Conservation (phyloP, 2,888 invertebrate species). For the Parelbella ahira region DNA sequence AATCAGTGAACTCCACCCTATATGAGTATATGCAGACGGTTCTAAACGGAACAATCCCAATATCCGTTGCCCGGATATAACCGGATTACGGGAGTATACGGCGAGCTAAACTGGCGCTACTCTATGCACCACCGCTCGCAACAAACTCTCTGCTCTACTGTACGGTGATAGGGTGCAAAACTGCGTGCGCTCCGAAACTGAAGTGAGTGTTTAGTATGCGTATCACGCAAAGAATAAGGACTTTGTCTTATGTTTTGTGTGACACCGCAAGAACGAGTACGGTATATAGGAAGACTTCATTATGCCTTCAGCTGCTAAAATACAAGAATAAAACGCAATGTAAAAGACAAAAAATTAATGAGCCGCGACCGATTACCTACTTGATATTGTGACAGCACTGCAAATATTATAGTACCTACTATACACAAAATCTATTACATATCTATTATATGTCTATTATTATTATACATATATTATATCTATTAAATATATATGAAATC, state of each 20-base stretch:
- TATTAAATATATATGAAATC: too few species aligned
- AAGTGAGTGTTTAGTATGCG: constrained; percentile 23
- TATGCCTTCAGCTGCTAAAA: too few species aligned
- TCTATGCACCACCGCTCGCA: constrained; percentile 14
- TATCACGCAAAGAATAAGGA: constrained; percentile 21
- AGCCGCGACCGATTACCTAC: too few species aligned
- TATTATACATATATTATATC: too few species aligned
- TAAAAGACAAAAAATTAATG: too few species aligned
- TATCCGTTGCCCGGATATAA: constrained; percentile 44
- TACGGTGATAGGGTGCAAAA: neutral
- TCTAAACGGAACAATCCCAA: constrained; percentile 29
- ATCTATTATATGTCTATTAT: too few species aligned
- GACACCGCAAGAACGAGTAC: constrained; percentile 15
- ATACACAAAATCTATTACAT: too few species aligned
- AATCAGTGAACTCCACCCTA: constrained; percentile 2
- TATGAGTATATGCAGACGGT: constrained; percentile 6
- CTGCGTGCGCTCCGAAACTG: neutral
- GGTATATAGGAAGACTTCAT: too few species aligned
- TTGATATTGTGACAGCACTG: too few species aligned
- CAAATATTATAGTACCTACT: too few species aligned
- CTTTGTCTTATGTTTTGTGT: constrained; percentile 21
- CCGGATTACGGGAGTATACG: constrained; percentile 36
- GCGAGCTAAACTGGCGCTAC: constrained; percentile 18
- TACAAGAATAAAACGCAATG: too few species aligned
- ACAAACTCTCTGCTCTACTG: neutral